Evolutionary conservation across 2,797 vertebrate species (phyloP).

Genomic region (Huso huso): DNA sequence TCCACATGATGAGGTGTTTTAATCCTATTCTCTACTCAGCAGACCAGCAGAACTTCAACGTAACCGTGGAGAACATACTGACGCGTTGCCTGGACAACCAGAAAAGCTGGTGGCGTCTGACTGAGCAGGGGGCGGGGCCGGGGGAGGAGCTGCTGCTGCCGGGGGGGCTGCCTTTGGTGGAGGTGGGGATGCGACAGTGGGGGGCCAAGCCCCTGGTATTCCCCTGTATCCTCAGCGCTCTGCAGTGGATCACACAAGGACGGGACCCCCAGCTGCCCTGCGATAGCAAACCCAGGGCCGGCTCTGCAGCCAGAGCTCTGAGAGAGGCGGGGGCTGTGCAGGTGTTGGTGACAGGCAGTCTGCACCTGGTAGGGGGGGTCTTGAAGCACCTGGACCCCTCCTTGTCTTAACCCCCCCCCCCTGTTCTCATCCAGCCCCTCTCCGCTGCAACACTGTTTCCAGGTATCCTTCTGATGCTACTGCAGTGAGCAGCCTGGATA

Average conservation of each 20-base stretch:
- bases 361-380: slow-evolving; percentile 83
- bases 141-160: slow-evolving; percentile 45
- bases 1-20: too few relatives aligned
- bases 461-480: too few relatives aligned
- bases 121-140: slow-evolving; percentile 29
- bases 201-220: slow-evolving; percentile 68
- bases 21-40: slow-evolving; percentile 1
- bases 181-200: slow-evolving; percentile 22
- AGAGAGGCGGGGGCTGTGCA: slow-evolving; percentile 55
- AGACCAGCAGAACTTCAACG: slow-evolving; percentile 93
- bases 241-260: slow-evolving; percentile 83
- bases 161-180: slow-evolving; percentile 41
- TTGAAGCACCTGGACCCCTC: slow-evolving; percentile 73
- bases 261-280: slow-evolving; percentile 60
- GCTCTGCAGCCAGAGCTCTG: slow-evolving; percentile 59
- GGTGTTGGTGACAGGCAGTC: slow-evolving; percentile 81
- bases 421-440: not conserved
- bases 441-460: not conserved
- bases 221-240: slow-evolving; percentile 82
- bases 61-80: slow-evolving; percentile 81
- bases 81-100: slow-evolving; percentile 85
- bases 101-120: slow-evolving; percentile 68
- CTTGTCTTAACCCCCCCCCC: slow-evolving; percentile 38
- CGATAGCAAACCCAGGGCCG: slow-evolving; percentile 38
- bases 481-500: too few relatives aligned